phyloP scores from a whole-genome alignment of 2,797 vertebrate genomes.

The Acrossocheilus fasciatus region DNA sequence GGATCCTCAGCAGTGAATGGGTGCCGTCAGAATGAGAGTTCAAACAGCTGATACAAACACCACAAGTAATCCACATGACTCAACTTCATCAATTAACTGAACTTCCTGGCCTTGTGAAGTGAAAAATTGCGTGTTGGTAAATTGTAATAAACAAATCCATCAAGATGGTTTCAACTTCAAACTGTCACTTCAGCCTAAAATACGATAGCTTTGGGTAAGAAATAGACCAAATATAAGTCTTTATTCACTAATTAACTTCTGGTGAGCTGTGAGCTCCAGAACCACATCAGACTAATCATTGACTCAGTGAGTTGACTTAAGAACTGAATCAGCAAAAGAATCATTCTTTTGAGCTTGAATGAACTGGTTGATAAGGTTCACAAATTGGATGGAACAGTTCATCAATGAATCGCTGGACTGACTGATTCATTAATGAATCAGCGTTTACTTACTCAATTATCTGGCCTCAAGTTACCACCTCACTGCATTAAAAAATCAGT shows the following conservation, averaged over 20 bases:
- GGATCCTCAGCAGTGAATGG: too few species aligned
- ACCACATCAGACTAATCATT: neutral
- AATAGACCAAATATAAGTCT: neutral
- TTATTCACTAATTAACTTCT: neutral
- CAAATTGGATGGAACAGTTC: neutral
- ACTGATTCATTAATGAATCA: neutral
- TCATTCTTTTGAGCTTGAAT: neutral
- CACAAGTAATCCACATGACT: neutral
- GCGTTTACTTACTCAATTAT: neutral
- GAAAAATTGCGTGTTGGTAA: neutral
- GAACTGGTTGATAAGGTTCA: conserved; percentile 8
- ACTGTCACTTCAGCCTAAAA: neutral
- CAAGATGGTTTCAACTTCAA: neutral
- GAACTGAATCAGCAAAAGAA: neutral
- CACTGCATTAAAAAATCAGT: neutral
- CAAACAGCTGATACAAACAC: neutral
- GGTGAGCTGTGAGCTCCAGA: neutral
- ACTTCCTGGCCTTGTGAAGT: neutral
- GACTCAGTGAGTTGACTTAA: neutral
- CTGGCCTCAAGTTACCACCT: neutral
- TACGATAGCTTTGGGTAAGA: neutral
- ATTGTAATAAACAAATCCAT: neutral
- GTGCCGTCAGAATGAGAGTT: too few species aligned
- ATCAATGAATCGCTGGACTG: neutral
- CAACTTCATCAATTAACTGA: neutral